Base-by-base conservation (phyloP, 2,797 vertebrate species). In the Jordanella pulchra region DNA sequence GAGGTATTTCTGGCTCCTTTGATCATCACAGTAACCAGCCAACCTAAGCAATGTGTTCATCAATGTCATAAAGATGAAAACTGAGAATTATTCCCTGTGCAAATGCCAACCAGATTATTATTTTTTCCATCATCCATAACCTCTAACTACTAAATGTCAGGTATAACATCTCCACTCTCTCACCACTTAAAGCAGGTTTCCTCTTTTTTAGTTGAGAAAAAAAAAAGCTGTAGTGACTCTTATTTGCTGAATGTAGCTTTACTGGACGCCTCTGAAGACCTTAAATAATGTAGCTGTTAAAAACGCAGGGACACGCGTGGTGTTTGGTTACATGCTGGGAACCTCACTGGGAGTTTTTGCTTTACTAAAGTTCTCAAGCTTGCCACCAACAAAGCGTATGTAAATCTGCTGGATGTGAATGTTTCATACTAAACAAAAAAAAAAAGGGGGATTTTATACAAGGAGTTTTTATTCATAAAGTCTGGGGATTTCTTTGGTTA, bases 291-390 rank as follows among this genome's bases (percentile, higher is more conserved):
- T 77, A 83, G 82, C 85, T 35, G 77, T 87, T 84, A 30, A 80
- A 85, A 89, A 88, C 80, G 77, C 88, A 91, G 91, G 86, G 88
- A 91, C 83, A 81, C 56, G n/a, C n/a, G 78, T 55, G 78, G 78
- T 81, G 77, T 84, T 79, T 74, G 72, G 69, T 85, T 76, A 71
- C 48, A 67, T 72, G 51, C 39, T 73, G 77, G 72, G 76, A 82
- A 85, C 54, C 78, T 80, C 75, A 76, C 81, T 87, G 77, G 83
- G 81, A 39, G 58, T 82, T 81, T 39, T 81, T 69, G 72, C 79
- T 84, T 84, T 79, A 79, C 67, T 81, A 35, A 77, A 67, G 77
- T 84, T 88, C 67, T 73, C 73, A 67, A 69, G 64, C 53, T 74
- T 75, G 79, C 60, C 66, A 72, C 75, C 55, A 76, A 76, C 65